Evolutionary conservation across 2,888 invertebrate genomes (phyloP), one percentile per base, ranked within the genome.

Genomic region (Thyatira batis): DNA sequence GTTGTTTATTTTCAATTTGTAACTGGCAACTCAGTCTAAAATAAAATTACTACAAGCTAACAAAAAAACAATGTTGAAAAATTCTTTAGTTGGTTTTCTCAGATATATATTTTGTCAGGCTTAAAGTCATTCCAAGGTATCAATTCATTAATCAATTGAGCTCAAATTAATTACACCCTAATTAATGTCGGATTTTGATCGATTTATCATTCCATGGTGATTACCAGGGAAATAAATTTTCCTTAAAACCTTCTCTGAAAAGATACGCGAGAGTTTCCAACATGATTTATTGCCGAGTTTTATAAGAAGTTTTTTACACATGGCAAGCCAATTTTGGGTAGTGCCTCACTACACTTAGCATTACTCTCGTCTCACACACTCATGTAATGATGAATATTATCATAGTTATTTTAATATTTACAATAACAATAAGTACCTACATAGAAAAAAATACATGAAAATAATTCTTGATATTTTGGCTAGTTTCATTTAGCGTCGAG

Each of bases 211-310:
- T 49, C 39, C 50, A 53, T 45, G 45, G 55, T 52, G 49, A 49
- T 33, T 46, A 44, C 17, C 13, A 13, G 49, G 46, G 53, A 65
- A 67, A 73, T 66, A 60, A 69, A 71, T 67, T 60, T 59, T 49
- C 51, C 44, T 27, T 49, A 48, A 51, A 60, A 55, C 50, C 51
- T 57, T 54, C 58, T 0, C 13, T 30, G 33, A 13, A 17, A 51
- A 53, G 57, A 61, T 56, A 65, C 61, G 56, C 59, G 50, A 48
- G 57, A 61, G 45, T 52, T 57, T 49, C 57, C 43, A 52, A 52
- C 52, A 61, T 69, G 69, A 73, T 73, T 72, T 71, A 73, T 73
- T 53, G 60, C 60, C n/a, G 39, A 28, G 48, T 55, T 66, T 67
- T 55, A n/a, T 9, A 17, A 59, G 43, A 45, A 27, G 28, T 23